Base-by-base conservation (phyloP, 2,113 vertebrate genomes). In the Rana temporaria region DNA sequence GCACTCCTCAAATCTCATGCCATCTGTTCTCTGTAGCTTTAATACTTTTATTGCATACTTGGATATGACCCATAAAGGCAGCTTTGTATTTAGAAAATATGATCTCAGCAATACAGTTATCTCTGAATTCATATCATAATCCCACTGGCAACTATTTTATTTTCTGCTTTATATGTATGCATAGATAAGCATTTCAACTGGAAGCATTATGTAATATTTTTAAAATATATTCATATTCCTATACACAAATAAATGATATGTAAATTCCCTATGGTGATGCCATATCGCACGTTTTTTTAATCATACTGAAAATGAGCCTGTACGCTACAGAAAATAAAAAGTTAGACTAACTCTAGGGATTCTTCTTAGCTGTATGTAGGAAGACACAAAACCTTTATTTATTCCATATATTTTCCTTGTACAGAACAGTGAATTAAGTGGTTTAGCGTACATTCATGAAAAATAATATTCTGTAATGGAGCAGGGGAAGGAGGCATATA, bases 11-110 rank as follows among this genome's bases (percentile, higher is more conserved):
- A 89, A 88, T 85, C 70, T 89, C 78, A 81, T 52, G 12, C 87
- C 89, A 90, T 88, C 88, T 89, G 88, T 73, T 87, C 78, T 87
- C 77, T 85, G 69, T 84, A 85, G 69, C 52, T 85, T 79, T 85
- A 84, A 78, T 82, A 87, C 86, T 84, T 86, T 84, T 86, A 75
- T 85, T 85, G 81, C 84, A 78, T 59, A 52, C 74, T 84, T 78
- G 55, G 59, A 70, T 81, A 78, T 84, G 84, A 88, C 72, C 53
- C 85, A 85, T 78, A 86, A 86, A 68, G 42, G 83, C 73, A 85
- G 83, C 81, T 90, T 87, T 79, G 72, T 85, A 84, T 53, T 20
- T 79, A 70, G 78, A 0, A 86, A 77, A 72, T 69, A 76, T 53
- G 34, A 73, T 79, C 79, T 85, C 85, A 87, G 64, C 48, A 84